Conservation (phyloP, 2,797 vertebrate genomes). For the Aphelocoma californica region DNA sequence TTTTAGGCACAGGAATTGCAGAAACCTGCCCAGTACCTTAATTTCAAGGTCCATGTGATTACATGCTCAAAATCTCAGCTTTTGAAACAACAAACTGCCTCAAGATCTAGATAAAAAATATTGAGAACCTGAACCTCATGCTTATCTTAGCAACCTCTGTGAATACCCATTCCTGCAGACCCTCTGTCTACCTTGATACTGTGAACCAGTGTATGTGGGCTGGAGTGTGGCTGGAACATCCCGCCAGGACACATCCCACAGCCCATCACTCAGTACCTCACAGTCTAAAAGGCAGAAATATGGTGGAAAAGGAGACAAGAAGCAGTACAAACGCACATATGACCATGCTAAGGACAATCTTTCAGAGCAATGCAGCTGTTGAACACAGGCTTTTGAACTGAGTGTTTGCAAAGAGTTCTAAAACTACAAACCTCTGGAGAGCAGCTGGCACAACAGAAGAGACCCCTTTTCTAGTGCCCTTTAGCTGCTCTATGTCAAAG, state of each 20-base stretch:
- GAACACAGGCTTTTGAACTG: not conserved
- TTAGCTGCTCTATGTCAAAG: not conserved
- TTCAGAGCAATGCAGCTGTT: not conserved
- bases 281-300: not conserved
- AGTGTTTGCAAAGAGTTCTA: not conserved
- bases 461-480: not conserved
- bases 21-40: not conserved
- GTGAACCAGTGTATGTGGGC: rapidly evolving
- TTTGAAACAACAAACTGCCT: not conserved
- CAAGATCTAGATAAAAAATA: not conserved
- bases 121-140: not conserved
- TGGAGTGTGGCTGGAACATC: not conserved
- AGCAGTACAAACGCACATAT: not conserved
- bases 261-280: not conserved
- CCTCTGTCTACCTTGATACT: not conserved
- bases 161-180: not conserved
- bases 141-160: not conserved
- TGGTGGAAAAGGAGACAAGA: not conserved
- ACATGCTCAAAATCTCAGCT: not conserved
- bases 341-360: not conserved
- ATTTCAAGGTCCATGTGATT: not conserved
- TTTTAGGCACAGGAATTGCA: not conserved
- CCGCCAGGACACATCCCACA: not conserved
- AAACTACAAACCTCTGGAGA: not conserved
- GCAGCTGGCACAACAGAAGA: not conserved